Evolutionary conservation across 2,888 invertebrate species (phyloP).

Genomic region (Lumbricus terrestris): DNA sequence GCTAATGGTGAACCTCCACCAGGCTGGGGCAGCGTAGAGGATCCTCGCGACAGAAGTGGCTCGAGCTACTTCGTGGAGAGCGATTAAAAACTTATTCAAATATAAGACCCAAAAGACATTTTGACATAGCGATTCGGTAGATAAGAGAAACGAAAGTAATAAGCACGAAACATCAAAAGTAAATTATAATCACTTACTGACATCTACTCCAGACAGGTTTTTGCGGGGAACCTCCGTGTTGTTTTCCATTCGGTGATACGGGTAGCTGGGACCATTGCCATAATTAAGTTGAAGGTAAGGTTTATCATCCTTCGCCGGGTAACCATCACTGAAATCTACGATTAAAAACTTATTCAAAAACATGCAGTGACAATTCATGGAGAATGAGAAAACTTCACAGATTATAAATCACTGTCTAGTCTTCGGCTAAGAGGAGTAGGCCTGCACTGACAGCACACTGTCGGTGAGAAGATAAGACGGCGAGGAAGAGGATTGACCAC

Average conservation of each 20-base stretch:
- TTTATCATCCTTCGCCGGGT: slow-evolving; percentile 26
- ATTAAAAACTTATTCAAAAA: neutral
- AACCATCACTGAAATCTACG: neutral
- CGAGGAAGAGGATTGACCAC: no score
- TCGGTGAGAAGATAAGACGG: no score
- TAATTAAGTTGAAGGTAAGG: slow-evolving; percentile 35
- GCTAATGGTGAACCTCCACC: no score
- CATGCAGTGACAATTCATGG: neutral
- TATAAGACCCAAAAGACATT: no score
- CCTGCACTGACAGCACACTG: no score
- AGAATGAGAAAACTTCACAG: neutral
- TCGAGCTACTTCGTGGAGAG: no score
- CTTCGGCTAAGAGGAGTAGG: no score
- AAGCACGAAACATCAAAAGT: neutral
- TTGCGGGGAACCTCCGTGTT: slow-evolving; percentile 11
- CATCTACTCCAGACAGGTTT: neutral
- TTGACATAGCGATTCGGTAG: neutral
- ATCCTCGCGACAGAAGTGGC: no score
- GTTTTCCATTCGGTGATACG: slow-evolving; percentile 23
- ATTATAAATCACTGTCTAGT: no score
- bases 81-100: no score
- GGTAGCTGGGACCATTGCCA: slow-evolving; percentile 35
- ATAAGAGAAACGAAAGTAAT: neutral
- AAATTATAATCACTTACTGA: neutral
- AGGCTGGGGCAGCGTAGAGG: no score